Percentiles rank a stretch among this genome's conserved stretches.
Conservation (phyloP, 2,888 invertebrate genomes). For the Raillietiella orientalis region DNA sequence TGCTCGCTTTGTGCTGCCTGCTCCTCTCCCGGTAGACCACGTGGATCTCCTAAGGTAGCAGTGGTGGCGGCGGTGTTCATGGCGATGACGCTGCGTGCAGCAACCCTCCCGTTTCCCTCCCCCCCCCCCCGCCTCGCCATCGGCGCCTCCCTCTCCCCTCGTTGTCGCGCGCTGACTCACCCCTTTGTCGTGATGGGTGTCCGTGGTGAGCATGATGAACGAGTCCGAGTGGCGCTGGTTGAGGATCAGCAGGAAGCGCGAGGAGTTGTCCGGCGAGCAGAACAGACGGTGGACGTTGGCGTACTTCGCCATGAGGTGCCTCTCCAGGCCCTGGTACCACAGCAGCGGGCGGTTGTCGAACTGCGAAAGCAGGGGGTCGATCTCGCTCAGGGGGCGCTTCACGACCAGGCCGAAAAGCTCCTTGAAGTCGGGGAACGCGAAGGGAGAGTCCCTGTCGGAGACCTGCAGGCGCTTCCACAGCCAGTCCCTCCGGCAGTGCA, state of each 20-base stretch:
- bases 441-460: constrained; percentile 5
- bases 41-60: too few relatives aligned
- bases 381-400: constrained; percentile 20
- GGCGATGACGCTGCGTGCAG: too few relatives aligned
- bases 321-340: constrained; percentile 29
- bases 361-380: constrained; percentile 22
- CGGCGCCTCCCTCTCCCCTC: too few relatives aligned
- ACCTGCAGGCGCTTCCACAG: constrained; percentile 30
- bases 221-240: constrained; percentile 26
- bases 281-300: constrained; percentile 22
- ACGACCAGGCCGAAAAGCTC: constrained; percentile 25
- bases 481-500: constrained; percentile 18
- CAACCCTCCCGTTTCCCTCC: too few relatives aligned
- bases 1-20: constrained; percentile 8
- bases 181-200: constrained; percentile 20
- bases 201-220: constrained; percentile 27
- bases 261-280: constrained; percentile 21
- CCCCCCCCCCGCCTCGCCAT: too few relatives aligned
- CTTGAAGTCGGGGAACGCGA: constrained; percentile 25
- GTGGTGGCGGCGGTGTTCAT: too few relatives aligned
- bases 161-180: too few relatives aligned
- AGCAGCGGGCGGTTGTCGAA: constrained; percentile 23
- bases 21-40: constrained; percentile 3
- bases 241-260: constrained; percentile 25
- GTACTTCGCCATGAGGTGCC: constrained; percentile 22